Evolutionary conservation across 2,888 invertebrate species (phyloP).

Genomic region (Drosophila emarginata): DNA sequence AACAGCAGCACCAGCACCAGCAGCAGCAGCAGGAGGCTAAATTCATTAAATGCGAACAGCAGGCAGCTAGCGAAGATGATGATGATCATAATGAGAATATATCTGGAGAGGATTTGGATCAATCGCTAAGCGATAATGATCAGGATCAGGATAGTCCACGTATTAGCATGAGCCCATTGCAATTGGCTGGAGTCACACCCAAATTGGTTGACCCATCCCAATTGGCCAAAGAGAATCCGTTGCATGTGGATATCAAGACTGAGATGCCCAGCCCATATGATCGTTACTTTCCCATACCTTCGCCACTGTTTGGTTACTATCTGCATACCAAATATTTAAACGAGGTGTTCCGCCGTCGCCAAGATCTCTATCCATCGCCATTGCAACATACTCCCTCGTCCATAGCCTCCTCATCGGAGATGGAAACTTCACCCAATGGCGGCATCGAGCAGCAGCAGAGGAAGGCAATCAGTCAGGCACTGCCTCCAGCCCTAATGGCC

Average conservation of each 20-base stretch:
- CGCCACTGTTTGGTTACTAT: conserved; percentile 85
- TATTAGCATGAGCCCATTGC: conserved; percentile 81
- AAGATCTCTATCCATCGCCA: conserved; percentile 84
- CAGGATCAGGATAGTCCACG: conserved; percentile 76
- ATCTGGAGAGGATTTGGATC: conserved; percentile 63
- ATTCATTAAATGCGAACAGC: conserved; percentile 56
- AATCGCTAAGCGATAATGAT: conserved; percentile 56
- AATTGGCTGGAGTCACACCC: conserved; percentile 54
- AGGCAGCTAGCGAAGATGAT: conserved; percentile 72
- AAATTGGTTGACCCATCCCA: conserved; percentile 20
- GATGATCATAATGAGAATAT: conserved; percentile 67
- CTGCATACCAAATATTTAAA: conserved; percentile 86
- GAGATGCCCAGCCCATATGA: conserved; percentile 82
- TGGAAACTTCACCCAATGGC: conserved; percentile 73
- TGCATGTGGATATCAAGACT: conserved; percentile 82
- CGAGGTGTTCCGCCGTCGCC: conserved; percentile 85
- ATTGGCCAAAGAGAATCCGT: conserved; percentile 74
- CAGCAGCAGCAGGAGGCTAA: conserved; percentile 46
- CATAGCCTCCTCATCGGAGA: conserved; percentile 72
- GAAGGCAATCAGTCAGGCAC: conserved; percentile 31
- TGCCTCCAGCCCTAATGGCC: conserved; percentile 52
- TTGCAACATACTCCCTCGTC: conserved; percentile 81
- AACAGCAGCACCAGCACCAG: conserved; percentile 38
- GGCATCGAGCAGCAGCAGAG: conserved; percentile 46
- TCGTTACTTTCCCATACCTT: conserved; percentile 82